Percentiles rank a stretch among this genome's conserved stretches.
These are phyloP conservation scores for Siphonodentalium dalli DNA, from an alignment of 2,888 invertebrate genomes.

Conservation along the genomic window DNA sequence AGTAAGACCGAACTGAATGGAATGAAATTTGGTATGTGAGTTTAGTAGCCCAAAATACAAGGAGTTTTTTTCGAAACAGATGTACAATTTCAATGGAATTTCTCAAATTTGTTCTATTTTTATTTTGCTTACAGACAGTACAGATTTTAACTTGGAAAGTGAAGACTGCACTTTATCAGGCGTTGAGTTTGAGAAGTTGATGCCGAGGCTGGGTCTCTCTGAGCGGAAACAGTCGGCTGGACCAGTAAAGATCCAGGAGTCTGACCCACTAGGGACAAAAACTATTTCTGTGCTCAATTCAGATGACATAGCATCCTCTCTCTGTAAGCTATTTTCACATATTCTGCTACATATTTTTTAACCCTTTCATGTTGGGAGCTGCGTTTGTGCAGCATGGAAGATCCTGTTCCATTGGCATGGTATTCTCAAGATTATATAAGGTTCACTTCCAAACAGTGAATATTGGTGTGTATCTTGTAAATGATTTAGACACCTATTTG, in stretches of 20 bases:
- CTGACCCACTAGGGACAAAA: conserved; percentile 70
- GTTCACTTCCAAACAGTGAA: no score
- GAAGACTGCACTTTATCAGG: conserved; percentile 31
- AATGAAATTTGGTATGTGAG: no score
- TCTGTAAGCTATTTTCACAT: conserved; percentile 17
- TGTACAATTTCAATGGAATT: no score
- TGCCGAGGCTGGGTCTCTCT: conserved; percentile 64
- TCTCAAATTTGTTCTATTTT: conserved; percentile 5
- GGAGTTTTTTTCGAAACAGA: no score
- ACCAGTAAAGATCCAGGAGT: conserved; percentile 67
- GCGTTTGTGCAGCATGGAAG: no score
- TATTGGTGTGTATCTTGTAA: no score
- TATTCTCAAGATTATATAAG: no score
- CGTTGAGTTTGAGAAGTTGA: conserved; percentile 47
- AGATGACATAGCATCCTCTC: conserved; percentile 18
- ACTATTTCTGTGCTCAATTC: conserved; percentile 22
- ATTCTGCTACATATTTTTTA: neutral
- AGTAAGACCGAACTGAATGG: no score
- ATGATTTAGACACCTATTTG: no score
- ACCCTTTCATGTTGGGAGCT: no score
- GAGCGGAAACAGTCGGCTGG: conserved; percentile 66
- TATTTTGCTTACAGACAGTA: conserved; percentile 31
- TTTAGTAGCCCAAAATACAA: no score
- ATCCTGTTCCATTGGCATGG: no score
- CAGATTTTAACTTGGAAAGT: conserved; percentile 29